Percentiles rank a stretch among this genome's conserved stretches.
phyloP scores from a whole-genome alignment of 2,797 vertebrate genomes.

The Danio choprae region DNA sequence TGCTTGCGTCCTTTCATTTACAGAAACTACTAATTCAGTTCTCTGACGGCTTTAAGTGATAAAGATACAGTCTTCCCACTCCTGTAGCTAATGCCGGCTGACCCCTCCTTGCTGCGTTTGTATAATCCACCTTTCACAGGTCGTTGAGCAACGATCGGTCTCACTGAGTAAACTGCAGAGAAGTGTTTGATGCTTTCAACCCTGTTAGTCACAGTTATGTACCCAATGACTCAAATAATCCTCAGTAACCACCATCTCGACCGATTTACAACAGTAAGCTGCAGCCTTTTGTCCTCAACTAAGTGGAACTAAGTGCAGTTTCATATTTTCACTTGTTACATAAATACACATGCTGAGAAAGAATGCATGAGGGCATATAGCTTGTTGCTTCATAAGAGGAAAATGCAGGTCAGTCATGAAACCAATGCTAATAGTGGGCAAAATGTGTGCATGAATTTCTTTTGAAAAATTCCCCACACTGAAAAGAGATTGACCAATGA shows the following conservation, averaged over 20 bases:
- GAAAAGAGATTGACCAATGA: neutral
- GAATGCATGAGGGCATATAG: neutral
- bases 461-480: neutral
- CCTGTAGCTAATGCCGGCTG: neutral
- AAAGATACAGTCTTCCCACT: slow-evolving; percentile 1
- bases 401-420: neutral
- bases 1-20: slow-evolving; percentile 5
- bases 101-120: slow-evolving; percentile 9
- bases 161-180: slow-evolving; percentile 43
- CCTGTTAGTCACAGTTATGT: slow-evolving; percentile 49
- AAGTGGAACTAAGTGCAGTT: neutral
- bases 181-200: slow-evolving; percentile 48
- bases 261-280: slow-evolving; percentile 16
- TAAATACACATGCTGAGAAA: neutral
- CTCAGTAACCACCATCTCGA: neutral
- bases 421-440: neutral
- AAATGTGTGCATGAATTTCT: neutral
- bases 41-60: slow-evolving; percentile 22
- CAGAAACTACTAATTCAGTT: slow-evolving; percentile 43
- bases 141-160: slow-evolving; percentile 58
- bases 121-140: slow-evolving; percentile 52
- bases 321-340: slow-evolving; percentile 7
- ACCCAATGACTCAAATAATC: slow-evolving; percentile 52
- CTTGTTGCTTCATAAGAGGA: neutral
- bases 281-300: neutral